Conservation (phyloP, 2,797 vertebrate species). For the Triplophysa bombifrons region DNA sequence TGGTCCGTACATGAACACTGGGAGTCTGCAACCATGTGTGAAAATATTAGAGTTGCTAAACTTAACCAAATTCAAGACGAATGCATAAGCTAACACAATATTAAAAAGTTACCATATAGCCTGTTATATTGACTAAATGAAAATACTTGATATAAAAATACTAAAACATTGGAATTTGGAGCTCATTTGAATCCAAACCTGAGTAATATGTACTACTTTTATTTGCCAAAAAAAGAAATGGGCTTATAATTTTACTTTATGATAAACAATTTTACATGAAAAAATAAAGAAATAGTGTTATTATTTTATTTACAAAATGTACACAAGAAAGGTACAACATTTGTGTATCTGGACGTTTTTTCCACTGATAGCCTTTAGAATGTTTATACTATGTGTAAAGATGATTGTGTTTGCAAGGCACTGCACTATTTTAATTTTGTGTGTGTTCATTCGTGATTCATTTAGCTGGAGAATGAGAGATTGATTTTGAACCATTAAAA, state of each 20-base stretch:
- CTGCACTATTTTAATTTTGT: neutral
- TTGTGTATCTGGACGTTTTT: neutral
- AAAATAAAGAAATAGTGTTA: too few species aligned
- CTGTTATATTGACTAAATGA: too few species aligned
- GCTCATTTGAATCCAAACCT: neutral
- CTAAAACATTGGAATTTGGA: too few species aligned
- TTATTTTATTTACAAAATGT: neutral
- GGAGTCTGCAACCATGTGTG: too few species aligned
- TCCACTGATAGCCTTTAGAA: conserved; percentile 1
- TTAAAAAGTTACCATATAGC: too few species aligned
- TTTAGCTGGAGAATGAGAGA: neutral
- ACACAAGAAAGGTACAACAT: neutral
- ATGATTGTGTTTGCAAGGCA: neutral
- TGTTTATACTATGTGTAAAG: neutral
- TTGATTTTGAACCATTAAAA: too few species aligned
- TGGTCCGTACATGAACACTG: too few species aligned
- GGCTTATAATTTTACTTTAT: neutral
- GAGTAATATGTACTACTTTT: neutral
- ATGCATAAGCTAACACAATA: too few species aligned
- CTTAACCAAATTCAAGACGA: too few species aligned
- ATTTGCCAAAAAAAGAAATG: neutral
- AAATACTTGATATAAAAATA: too few species aligned
- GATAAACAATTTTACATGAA: too few species aligned
- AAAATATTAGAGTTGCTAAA: too few species aligned
- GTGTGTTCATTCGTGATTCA: neutral